phyloP scores from a whole-genome alignment of 2,797 vertebrate species.

The Geotrypetes seraphini region DNA sequence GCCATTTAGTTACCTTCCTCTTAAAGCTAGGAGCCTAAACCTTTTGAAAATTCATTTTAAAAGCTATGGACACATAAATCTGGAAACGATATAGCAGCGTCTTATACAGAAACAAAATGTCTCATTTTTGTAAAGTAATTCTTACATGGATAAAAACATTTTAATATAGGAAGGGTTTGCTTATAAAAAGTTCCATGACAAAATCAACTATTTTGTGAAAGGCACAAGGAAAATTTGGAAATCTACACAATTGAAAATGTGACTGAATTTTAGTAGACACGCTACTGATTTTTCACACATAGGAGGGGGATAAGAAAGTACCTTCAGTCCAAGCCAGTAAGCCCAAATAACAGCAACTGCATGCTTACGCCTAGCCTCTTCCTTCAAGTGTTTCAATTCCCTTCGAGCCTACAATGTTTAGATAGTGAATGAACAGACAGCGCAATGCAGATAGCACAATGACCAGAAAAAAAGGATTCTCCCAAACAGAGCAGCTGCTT shows the following conservation, averaged over 20 bases:
- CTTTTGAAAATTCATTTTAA: background rate
- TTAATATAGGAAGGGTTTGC: background rate
- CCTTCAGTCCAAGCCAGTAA: slow-evolving; percentile 99
- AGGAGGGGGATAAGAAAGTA: slow-evolving; percentile 55
- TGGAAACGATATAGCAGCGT: too few species aligned
- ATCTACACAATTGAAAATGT: slow-evolving; percentile 7
- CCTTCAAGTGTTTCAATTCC: slow-evolving; percentile 95
- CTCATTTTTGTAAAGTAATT: slow-evolving; percentile 1
- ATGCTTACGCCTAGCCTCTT: slow-evolving; percentile 93
- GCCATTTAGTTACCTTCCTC: background rate
- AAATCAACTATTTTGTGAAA: slow-evolving; percentile 8
- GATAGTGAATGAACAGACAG: slow-evolving; percentile 59
- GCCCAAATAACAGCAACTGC: slow-evolving; percentile 98
- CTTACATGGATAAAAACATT: slow-evolving; percentile 1
- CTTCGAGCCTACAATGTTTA: slow-evolving; percentile 88
- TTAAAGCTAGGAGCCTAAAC: too few species aligned
- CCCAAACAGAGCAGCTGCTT: slow-evolving; percentile 24
- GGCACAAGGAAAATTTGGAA: slow-evolving; percentile 11
- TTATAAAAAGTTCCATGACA: background rate
- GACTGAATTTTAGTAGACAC: slow-evolving; percentile 38
- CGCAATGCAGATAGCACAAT: slow-evolving; percentile 46
- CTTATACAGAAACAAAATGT: background rate
- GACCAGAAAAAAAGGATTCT: slow-evolving; percentile 25
- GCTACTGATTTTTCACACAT: slow-evolving; percentile 17
- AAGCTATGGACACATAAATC: too few species aligned